Evolutionary conservation across 2,797 vertebrate species (phyloP), one percentile per base, ranked within the genome.

Genomic region (Lithobates pipiens): DNA sequence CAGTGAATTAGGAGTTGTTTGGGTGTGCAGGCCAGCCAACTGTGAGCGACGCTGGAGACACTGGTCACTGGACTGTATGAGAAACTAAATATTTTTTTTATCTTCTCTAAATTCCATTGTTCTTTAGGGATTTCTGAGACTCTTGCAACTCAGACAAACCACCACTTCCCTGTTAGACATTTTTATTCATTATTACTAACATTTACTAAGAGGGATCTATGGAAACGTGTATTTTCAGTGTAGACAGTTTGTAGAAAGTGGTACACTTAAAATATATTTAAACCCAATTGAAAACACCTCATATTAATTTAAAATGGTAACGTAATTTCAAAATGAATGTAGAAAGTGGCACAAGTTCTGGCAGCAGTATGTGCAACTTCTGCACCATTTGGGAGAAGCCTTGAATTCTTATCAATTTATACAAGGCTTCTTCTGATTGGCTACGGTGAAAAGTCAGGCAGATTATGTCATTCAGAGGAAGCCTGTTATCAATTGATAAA

Each of bases 61-160:
- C 61, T 65, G 23, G 23, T 23, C 61, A 25, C 21, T 61, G 57
- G 21, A 18, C 44, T 46, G 44, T 61, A 61, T 65, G 21, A 25
- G 61, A 65, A 65, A 65, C 61, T 65, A 65, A 65, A 65, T 63
- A 36, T 25, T 65, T 65, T 65, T 65, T 65, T 65, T 65, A 65
- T 65, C 61, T 65, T 65, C n/a, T n/a, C n/a, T 23, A 65, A 65
- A 65, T 65, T 65, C 61, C 61, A 23, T 25, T 65, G 21, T 65
- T 25, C 61, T 65, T 10, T 65, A 21, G 61, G 61, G 61, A 65
- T 65, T 65, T 23, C 21, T 65, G n/a, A 25, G 8, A 0, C 61
- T 65, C 61, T 23, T 23, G n/a, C 21, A 65, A 25, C 23, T n/a
- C 61, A 23, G 5, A 65, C 61, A 65, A 65, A 9, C 23, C 61